Base-by-base conservation (phyloP, 2,797 vertebrate genomes). In the Clangula hyemalis region DNA sequence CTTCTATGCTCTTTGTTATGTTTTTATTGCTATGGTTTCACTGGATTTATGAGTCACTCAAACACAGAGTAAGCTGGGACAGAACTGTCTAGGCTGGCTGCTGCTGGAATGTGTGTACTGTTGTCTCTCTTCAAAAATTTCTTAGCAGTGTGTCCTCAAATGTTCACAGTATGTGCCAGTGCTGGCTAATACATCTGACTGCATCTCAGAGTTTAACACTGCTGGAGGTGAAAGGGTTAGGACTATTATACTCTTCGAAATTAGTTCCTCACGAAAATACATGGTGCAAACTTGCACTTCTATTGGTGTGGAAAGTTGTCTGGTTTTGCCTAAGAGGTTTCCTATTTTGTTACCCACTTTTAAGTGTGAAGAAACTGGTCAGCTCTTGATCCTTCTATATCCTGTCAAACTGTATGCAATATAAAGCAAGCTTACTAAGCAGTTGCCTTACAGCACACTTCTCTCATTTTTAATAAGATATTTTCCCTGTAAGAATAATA, bases 101-200 rank as follows among this genome's bases (percentile, higher is more conserved):
- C 8, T 75, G 18, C 43, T 84, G 62, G 39, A 47, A 68, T 22
- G 7, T 4, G 8, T n/a, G 2, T 18, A 10, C 27, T 58, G 4
- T 39, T 49, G 21, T 28, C 22, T 71, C n/a, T 71, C 24, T 49
- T 61, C 4, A 0, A 0, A 36, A 64, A 27, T 64, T 83, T 89
- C 39, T 89, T 84, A 34, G 22, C 28, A 92, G 9, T 8, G 13
- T 73, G 49, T 82, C 69, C 41, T 78, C 8, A 14, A 83, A 70
- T 8, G 32, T 30, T 96, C 51, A 70, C 47, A 85, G 24, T 61
- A 90, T 82, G 68, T 81, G 34, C 58, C 30, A 64, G n/a, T 54
- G 47, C 14, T 39, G 77, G 56, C 10, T 66, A n/a, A 0, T n/a
- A 83, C 58, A 30, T 32, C 62, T 85, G 62, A 72, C 27, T 66